Evolutionary conservation across 2,888 invertebrate species (phyloP), one percentile per base, ranked within the genome.

Genomic region (Sarcophaga variegata): DNA sequence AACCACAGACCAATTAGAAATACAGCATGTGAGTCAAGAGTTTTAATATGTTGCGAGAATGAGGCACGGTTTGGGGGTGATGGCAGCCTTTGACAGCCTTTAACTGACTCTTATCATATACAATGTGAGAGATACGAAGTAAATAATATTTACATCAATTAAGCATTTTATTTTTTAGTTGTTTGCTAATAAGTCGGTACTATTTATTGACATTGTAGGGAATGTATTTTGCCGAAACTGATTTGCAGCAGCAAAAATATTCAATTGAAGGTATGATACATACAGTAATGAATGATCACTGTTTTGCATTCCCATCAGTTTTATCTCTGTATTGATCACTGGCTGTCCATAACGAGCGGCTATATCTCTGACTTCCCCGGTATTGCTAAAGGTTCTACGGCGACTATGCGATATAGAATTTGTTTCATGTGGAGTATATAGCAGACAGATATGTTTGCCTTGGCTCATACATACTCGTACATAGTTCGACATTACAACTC

Each of bases 1-100:
- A 83, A 83, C 83, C 79, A 83, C 83, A 83, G 74, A 83, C 63
- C 74, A 83, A 83, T 78, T 83, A 83, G 66, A 83, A 71, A 66
- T 83, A 20, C 54, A 77, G 37, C 59, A 77, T 45, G 77, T 67
- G 45, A 47, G 37, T 17, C 49, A 22, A 17, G 14, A 70, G 54
- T 27, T 54, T 54, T 54, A 0, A 54, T 54, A 54, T 54, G 14
- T 54, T 70, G 54, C 27, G n/a, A n/a, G 14, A 22, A 54, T 14
- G 4, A 54, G 54, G 14, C 5, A 27, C 14, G 6, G 27, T 10
- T n/a, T 14, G 6, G n/a, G 12, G 20, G 47, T 14, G 2, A 70
- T 47, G 70, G 14, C 25, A 20, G 70, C 11, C 22, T 22, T 22
- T 22, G 67, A 12, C 54, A 54, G 17, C 47, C 74, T 71, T 25